Percentiles rank a stretch among this genome's conserved stretches.
Evolutionary conservation across 1,140 invertebrate species (phyloP).

Genomic region (Pristionchus pacificus): DNA sequence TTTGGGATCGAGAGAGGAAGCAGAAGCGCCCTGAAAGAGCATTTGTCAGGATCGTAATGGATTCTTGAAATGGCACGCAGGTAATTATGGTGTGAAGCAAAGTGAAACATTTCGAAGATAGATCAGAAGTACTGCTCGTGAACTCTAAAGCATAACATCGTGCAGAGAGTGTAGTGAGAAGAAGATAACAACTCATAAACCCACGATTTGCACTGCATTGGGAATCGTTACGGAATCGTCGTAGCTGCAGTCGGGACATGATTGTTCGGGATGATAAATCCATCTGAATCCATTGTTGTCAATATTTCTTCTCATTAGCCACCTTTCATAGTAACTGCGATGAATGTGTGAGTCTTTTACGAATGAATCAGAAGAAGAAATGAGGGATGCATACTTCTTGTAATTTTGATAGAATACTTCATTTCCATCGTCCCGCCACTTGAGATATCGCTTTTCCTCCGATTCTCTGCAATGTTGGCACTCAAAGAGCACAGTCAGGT

Average conservation of each 20-base stretch:
- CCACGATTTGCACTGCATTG: conserved; percentile 21
- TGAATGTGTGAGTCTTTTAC: too few relatives aligned
- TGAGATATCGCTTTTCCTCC: conserved; percentile 23
- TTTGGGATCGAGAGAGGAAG: conserved; percentile 16
- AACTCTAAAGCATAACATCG: too few relatives aligned
- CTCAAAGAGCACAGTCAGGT: not conserved
- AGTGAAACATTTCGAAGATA: too few relatives aligned
- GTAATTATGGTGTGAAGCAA: too few relatives aligned
- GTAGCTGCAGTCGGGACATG: conserved; percentile 20
- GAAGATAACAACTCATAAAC: not conserved
- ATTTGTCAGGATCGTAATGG: too few relatives aligned
- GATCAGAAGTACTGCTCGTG: not conserved
- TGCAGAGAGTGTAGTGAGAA: too few relatives aligned
- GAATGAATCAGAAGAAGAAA: too few relatives aligned
- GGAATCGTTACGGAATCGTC: conserved; percentile 15
- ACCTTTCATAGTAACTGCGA: conserved; percentile 11
- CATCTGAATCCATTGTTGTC: not conserved
- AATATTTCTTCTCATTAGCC: not conserved
- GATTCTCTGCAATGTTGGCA: conserved; percentile 2
- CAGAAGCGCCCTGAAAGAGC: conserved; percentile 24
- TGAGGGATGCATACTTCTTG: conserved; percentile 23
- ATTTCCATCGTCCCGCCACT: conserved; percentile 10
- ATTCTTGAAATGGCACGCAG: too few relatives aligned
- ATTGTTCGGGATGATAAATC: conserved; percentile 9
- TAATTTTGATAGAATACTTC: conserved; percentile 33